Conservation (phyloP, 2,888 invertebrate species). For the Eustalomyia histrio region DNA sequence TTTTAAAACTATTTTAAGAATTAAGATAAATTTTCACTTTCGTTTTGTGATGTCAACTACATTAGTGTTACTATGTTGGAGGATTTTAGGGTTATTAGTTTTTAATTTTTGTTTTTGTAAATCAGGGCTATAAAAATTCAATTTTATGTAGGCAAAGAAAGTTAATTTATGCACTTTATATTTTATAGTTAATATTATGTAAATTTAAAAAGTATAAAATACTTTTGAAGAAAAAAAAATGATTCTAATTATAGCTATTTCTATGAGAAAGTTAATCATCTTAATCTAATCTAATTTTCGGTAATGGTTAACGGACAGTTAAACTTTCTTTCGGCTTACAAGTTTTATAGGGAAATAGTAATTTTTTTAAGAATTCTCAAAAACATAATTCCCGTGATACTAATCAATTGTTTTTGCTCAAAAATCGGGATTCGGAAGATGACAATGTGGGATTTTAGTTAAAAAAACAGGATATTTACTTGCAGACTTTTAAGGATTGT, state of each 20-base stretch:
- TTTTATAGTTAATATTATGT: not conserved
- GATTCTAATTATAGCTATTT: not conserved
- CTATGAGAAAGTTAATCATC: constrained; percentile 1
- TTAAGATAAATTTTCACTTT: constrained; percentile 60
- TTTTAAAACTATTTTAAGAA: constrained; percentile 52
- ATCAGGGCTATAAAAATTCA: constrained; percentile 24
- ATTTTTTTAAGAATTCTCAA: too few relatives aligned
- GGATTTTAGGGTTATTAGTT: constrained; percentile 9
- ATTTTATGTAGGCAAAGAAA: constrained; percentile 36
- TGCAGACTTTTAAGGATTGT: too few relatives aligned
- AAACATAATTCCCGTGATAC: too few relatives aligned
- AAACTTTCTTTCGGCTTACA: too few relatives aligned
- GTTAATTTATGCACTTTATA: constrained; percentile 56
- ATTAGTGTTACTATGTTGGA: constrained; percentile 24
- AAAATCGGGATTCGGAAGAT: too few relatives aligned
- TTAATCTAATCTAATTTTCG: too few relatives aligned
- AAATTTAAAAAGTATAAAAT: not conserved
- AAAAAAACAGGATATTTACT: too few relatives aligned
- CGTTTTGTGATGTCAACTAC: not conserved
- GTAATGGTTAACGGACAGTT: too few relatives aligned
- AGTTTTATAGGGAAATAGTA: too few relatives aligned
- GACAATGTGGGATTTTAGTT: too few relatives aligned
- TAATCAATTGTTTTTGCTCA: too few relatives aligned
- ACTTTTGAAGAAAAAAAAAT: too few relatives aligned
- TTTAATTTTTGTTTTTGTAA: constrained; percentile 12